Evolutionary conservation across 1,140 invertebrate genomes (phyloP).

Genomic region (Leptopilina boulardi): DNA sequence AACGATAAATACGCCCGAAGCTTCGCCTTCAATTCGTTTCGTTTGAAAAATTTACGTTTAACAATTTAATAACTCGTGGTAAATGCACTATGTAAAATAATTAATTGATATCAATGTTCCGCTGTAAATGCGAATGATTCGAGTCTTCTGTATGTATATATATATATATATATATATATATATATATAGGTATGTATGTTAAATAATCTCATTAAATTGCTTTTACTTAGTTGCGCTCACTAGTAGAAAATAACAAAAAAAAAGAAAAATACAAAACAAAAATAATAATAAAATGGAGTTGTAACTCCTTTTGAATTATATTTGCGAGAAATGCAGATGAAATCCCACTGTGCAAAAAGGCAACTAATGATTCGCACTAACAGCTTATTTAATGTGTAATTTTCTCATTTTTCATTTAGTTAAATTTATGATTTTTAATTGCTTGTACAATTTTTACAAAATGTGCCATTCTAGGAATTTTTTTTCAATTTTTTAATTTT

Average conservation of each 20-base stretch:
- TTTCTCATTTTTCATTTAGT: not conserved
- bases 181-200: not conserved
- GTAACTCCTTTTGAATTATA: not conserved
- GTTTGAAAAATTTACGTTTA: not conserved
- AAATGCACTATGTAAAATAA: not conserved
- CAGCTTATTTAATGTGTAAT: not conserved
- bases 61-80: not conserved
- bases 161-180: too few species aligned
- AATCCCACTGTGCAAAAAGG: not conserved
- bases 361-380: not conserved
- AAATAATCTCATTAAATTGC: not conserved
- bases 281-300: not conserved
- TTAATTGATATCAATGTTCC: not conserved
- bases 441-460: too few species aligned
- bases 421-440: too few species aligned
- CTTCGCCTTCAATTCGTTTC: not conserved
- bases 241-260: not conserved
- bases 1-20: not conserved
- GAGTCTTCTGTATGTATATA: not conserved
- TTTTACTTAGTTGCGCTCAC: not conserved
- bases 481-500: too few species aligned
- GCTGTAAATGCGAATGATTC: not conserved
- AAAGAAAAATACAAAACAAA: too few species aligned
- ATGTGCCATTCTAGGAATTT: too few species aligned
- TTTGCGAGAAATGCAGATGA: not conserved